Base-by-base conservation (phyloP, 2,113 vertebrate species). In the Microcebus ravelobensis region DNA sequence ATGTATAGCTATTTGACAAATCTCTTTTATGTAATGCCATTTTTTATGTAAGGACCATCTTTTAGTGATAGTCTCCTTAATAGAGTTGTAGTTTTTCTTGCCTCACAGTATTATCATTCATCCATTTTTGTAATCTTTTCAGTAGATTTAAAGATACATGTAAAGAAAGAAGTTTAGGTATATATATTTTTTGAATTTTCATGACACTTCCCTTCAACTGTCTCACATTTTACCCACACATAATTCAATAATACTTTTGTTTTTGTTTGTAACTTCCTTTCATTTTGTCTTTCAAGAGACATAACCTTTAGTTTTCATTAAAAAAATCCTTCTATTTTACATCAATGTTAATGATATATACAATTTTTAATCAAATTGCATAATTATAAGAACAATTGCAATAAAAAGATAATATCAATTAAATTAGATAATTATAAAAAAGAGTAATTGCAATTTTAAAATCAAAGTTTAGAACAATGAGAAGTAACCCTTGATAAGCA, bases 201-300 rank as follows among this genome's bases (percentile, higher is more conserved):
- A 42, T 87, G 55, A 57, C 1, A n/a, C 77, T 45, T 52, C 11
- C 3, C 2, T 25, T 63, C 11, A 96, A 45, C 11, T 59, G 73
- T n/a, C 20, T 57, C 8, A 94, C 0, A 34, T 61, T 85, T 77
- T 82, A 55, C 27, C 42, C 25, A 77, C 27, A 84, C 3, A 9
- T 48, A 95, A 61, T 82, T 86, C 4, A 81, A 65, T 90, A 88
- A 23, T 63, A 59, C 0, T 39, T 73, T 90, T 25, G n/a, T 5
- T n/a, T 93, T 93, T 73, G 27, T 61, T 84, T 31, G 1, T 87
- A 50, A 84, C 31, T 65, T 95, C 25, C 4, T 77, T 93, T 91
- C 21, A 92, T 83, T 84, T 93, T 93, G 11, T 11, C 50, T 92
- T 81, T 92, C 9, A 76, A 79, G 57, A 79, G 42, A 90, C 85